These are phyloP conservation scores for Sipha flava DNA, from an alignment of 1,140 invertebrate species.

Conservation along the genomic window DNA sequence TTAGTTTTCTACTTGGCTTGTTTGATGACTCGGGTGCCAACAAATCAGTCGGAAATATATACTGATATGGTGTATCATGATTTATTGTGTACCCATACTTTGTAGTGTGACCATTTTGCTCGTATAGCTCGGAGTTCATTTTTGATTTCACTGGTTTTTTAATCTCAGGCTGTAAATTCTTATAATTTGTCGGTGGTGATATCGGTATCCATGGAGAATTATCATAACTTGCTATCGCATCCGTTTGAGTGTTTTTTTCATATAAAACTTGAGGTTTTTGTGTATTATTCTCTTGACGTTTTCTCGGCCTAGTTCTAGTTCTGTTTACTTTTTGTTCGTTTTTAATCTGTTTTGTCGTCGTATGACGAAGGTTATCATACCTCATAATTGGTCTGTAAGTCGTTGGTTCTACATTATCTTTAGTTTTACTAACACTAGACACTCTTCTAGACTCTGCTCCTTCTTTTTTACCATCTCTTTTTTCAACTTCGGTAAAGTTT, in stretches of 20 bases:
- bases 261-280: too few species aligned
- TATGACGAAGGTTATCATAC: not conserved
- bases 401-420: slow-evolving; percentile 16
- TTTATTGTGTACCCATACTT: slow-evolving; percentile 1
- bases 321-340: not conserved
- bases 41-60: not conserved
- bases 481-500: not conserved
- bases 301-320: not conserved
- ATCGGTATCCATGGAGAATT: slow-evolving; percentile 34
- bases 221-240: slow-evolving; percentile 16
- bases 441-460: not conserved
- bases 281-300: not conserved
- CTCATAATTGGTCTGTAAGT: not conserved
- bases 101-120: not conserved
- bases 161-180: not conserved
- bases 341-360: not conserved
- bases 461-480: slow-evolving; percentile 4
- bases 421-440: not conserved
- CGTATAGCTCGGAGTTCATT: not conserved
- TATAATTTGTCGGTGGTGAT: not conserved
- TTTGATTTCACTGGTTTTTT: slow-evolving; percentile 7
- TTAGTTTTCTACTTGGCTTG: not conserved
- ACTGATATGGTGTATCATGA: slow-evolving; percentile 3
- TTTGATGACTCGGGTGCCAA: not conserved
- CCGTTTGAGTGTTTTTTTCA: too few species aligned